Conservation (phyloP, 2,113 vertebrate genomes). For the Hippocampus mohnikei region DNA sequence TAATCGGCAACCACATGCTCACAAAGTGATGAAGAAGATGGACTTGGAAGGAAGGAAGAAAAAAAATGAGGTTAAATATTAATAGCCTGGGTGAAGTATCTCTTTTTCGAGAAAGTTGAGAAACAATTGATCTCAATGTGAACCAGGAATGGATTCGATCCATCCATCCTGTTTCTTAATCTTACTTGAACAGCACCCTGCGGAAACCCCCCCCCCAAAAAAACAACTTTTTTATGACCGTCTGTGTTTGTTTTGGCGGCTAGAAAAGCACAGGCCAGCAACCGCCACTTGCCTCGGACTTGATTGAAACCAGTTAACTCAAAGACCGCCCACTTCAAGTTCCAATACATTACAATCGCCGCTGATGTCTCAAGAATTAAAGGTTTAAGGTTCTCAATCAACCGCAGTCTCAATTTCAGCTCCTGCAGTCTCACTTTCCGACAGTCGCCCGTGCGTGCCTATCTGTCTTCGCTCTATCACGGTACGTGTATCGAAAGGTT, state of each 20-base stretch:
- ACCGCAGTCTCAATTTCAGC: slow-evolving; percentile 1
- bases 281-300: too few relatives aligned
- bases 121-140: not conserved
- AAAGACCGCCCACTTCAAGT: not conserved
- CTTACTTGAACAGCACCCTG: too few relatives aligned
- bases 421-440: slow-evolving; percentile 7
- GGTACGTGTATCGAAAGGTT: slow-evolving; percentile 36
- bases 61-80: not conserved
- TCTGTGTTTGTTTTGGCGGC: not conserved
- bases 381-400: not conserved
- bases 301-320: too few relatives aligned
- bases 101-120: not conserved
- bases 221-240: too few relatives aligned
- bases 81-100: not conserved
- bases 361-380: not conserved
- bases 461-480: slow-evolving; percentile 17
- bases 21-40: not conserved
- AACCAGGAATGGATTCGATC: not conserved
- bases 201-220: too few relatives aligned
- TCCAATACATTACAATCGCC: not conserved
- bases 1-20: not conserved
- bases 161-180: not conserved
- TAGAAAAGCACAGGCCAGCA: too few relatives aligned
- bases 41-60: not conserved
- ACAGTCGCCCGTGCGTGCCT: slow-evolving; percentile 11